Percentiles rank a stretch among this genome's conserved stretches.
Evolutionary conservation across 2,888 invertebrate species (phyloP).

Genomic region (Pseudoips prasinana): DNA sequence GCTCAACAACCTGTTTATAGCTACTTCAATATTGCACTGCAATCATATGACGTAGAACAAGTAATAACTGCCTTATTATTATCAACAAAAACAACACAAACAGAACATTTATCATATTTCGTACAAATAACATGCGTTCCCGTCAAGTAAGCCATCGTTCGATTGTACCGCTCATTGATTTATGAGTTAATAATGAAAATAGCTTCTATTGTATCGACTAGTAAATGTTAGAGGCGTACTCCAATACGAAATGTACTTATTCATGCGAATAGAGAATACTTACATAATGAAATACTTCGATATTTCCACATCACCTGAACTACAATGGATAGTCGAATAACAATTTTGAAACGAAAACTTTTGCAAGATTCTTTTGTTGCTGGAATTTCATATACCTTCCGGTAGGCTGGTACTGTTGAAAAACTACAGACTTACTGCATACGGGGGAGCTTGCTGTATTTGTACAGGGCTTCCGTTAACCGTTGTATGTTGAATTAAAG

Average conservation of each 20-base stretch:
- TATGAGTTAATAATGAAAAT: slow-evolving; percentile 76
- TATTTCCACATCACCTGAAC: slow-evolving; percentile 16
- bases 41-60: no score
- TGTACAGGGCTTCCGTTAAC: no score
- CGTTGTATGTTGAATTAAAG: no score
- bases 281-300: slow-evolving; percentile 47
- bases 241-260: slow-evolving; percentile 43
- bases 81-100: slow-evolving; percentile 35
- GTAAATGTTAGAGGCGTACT: slow-evolving; percentile 36
- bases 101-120: slow-evolving; percentile 56
- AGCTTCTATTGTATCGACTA: slow-evolving; percentile 55
- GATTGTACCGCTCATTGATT: slow-evolving; percentile 70
- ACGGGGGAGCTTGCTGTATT: no score
- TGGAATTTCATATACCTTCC: no score
- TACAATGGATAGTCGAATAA: slow-evolving; percentile 30
- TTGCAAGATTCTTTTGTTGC: slow-evolving; percentile 15
- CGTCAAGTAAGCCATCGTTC: slow-evolving; percentile 62
- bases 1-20: no score
- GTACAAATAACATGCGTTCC: slow-evolving; percentile 65
- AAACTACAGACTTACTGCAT: no score
- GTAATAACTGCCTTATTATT: no score
- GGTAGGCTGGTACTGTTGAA: no score
- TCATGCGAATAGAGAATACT: slow-evolving; percentile 43
- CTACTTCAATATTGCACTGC: no score
- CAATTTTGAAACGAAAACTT: slow-evolving; percentile 27